Evolutionary conservation across 2,888 invertebrate species (phyloP).

Genomic region (Antitype chi): DNA sequence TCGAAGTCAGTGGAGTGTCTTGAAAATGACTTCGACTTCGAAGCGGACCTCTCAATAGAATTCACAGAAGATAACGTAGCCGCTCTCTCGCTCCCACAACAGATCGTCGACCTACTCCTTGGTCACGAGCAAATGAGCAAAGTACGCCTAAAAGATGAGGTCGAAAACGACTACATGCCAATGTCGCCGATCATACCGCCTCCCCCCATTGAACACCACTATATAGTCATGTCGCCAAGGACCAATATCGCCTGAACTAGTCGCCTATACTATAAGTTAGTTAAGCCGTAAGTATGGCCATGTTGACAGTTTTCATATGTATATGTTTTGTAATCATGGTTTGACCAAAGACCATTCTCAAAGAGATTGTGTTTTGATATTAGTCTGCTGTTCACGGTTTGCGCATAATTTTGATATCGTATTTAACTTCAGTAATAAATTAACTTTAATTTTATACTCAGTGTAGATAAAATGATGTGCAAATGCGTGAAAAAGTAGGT

Average conservation of each 20-base stretch:
- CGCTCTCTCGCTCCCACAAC: conserved; percentile 80
- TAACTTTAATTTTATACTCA: background rate
- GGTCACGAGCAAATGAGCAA: conserved; percentile 76
- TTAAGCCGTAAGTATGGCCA: conserved; percentile 58
- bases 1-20: conserved; percentile 86
- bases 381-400: conserved; percentile 16
- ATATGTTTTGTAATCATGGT: conserved; percentile 53
- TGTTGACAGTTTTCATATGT: conserved; percentile 41
- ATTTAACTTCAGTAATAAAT: background rate
- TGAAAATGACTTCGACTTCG: conserved; percentile 78
- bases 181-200: conserved; percentile 85
- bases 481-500: conserved; percentile 15
- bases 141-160: conserved; percentile 73
- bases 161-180: conserved; percentile 84
- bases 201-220: conserved; percentile 81
- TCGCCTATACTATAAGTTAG: conserved; percentile 53
- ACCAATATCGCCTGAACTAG: conserved; percentile 80
- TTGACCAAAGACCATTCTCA: conserved; percentile 53
- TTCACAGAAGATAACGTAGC: conserved; percentile 78
- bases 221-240: conserved; percentile 86
- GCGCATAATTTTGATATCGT: conserved; percentile 1
- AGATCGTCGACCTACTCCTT: conserved; percentile 84
- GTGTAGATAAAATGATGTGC: conserved; percentile 18
- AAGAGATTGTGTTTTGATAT: conserved; percentile 43
- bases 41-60: conserved; percentile 80